Percentiles rank a stretch among this genome's conserved stretches.
Evolutionary conservation across 1,140 invertebrate genomes (phyloP).

Genomic region (Centruroides vittatus): DNA sequence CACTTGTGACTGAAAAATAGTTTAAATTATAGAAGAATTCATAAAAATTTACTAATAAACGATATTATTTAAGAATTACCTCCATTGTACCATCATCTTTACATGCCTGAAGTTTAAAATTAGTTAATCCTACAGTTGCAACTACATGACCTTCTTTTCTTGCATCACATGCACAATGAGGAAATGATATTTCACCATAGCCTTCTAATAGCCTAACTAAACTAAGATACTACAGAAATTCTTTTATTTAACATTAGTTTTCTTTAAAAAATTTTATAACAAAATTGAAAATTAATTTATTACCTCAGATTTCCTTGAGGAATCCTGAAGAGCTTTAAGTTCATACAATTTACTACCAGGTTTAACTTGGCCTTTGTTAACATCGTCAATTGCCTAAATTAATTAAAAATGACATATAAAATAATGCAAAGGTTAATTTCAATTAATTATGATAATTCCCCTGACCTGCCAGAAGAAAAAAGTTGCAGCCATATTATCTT

Average conservation of each 20-base stretch:
- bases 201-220: slow-evolving; percentile 70
- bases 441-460: not conserved
- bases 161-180: slow-evolving; percentile 88
- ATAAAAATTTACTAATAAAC: slow-evolving; percentile 5
- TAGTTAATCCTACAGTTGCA: slow-evolving; percentile 51
- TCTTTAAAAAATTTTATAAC: not conserved
- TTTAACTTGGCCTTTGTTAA: slow-evolving; percentile 79
- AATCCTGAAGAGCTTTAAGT: slow-evolving; percentile 84
- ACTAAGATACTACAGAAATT: slow-evolving; percentile 51
- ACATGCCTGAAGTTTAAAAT: slow-evolving; percentile 74
- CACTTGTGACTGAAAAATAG: slow-evolving; percentile 44
- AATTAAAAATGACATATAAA: not conserved
- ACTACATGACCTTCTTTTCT: slow-evolving; percentile 82
- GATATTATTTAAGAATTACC: slow-evolving; percentile 29
- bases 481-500: slow-evolving; percentile 43
- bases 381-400: slow-evolving; percentile 70
- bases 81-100: slow-evolving; percentile 70
- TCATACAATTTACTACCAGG: slow-evolving; percentile 84
- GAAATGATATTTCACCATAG: slow-evolving; percentile 84
- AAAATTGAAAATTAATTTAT: slow-evolving; percentile 8
- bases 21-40: not conserved
- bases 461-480: slow-evolving; percentile 60
- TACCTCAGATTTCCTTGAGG: slow-evolving; percentile 66
- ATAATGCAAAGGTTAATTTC: not conserved
- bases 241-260: not conserved